A percentile compares a stretch with the other conserved stretches of the same genome.
Evolutionary conservation across 2,888 invertebrate species (phyloP).

Genomic region (Cancer borealis): DNA sequence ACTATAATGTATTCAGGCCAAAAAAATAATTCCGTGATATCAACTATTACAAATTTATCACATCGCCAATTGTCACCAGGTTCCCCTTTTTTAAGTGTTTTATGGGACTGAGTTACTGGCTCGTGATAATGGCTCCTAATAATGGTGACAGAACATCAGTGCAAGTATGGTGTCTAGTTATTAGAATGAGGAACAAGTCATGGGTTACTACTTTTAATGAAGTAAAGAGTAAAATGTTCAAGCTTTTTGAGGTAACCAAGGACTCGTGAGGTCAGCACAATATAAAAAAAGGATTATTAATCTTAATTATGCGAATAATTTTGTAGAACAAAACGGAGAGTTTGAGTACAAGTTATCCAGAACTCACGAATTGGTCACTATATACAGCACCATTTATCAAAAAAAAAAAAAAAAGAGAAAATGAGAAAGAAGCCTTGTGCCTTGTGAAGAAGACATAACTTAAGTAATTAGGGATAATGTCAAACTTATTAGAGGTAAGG

Average conservation of each 20-base stretch:
- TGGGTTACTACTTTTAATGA: neutral
- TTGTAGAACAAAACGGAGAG: neutral
- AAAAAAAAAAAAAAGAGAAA: neutral
- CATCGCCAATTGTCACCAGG: neutral
- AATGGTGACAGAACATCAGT: neutral
- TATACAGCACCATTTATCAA: neutral
- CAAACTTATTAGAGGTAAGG: no score
- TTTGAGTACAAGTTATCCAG: neutral
- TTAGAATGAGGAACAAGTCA: neutral
- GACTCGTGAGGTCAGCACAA: neutral
- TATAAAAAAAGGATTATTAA: no score
- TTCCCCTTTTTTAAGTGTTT: neutral
- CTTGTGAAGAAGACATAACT: neutral
- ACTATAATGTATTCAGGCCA: neutral
- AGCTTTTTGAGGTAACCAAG: neutral
- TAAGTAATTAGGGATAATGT: neutral
- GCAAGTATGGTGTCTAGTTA: neutral
- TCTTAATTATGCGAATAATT: neutral
- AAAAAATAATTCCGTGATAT: neutral
- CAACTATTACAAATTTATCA: neutral
- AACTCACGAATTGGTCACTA: neutral
- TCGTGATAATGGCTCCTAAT: neutral
- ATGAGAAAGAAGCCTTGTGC: neutral
- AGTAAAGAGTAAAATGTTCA: neutral
- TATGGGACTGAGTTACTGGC: neutral